These are phyloP conservation scores for Callimorpha dominula DNA, from an alignment of 2,888 invertebrate species.

Conservation along the genomic window DNA sequence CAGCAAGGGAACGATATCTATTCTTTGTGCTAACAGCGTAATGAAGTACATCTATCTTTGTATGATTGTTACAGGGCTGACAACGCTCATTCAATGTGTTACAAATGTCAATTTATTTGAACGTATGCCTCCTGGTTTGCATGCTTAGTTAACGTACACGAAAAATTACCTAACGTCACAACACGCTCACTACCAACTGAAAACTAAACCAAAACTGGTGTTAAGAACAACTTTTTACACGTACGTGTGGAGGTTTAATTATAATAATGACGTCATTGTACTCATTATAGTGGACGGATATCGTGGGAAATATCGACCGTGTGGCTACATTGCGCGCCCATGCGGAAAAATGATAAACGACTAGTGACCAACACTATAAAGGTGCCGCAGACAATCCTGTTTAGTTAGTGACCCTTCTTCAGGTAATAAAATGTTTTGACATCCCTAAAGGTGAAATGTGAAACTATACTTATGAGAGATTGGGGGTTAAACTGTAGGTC, in stretches of 20 bases:
- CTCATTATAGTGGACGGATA: constrained; percentile 49
- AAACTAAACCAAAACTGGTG: background rate
- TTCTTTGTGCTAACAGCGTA: background rate
- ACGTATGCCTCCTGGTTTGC: background rate
- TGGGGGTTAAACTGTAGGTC: constrained; percentile 3
- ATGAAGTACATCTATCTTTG: background rate
- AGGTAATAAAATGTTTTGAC: constrained; percentile 11
- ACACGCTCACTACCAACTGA: background rate
- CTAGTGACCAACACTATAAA: constrained; percentile 35
- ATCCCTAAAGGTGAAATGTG: constrained; percentile 7
- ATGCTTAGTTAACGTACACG: background rate
- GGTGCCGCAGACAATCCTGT: constrained; percentile 23
- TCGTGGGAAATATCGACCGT: constrained; percentile 69
- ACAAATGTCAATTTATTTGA: too few species aligned
- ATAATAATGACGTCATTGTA: constrained; percentile 59
- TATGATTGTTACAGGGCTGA: background rate
- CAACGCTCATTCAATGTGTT: background rate
- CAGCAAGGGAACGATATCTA: too few species aligned
- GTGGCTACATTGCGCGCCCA: constrained; percentile 59
- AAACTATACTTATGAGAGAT: constrained; percentile 1
- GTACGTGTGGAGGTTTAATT: constrained; percentile 41
- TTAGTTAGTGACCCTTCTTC: constrained; percentile 5
- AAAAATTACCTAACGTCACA: background rate
- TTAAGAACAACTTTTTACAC: constrained; percentile 9
- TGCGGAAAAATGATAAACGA: constrained; percentile 61